phyloP scores from a whole-genome alignment of 2,888 invertebrate genomes.

The Gryllus longicercus region DNA sequence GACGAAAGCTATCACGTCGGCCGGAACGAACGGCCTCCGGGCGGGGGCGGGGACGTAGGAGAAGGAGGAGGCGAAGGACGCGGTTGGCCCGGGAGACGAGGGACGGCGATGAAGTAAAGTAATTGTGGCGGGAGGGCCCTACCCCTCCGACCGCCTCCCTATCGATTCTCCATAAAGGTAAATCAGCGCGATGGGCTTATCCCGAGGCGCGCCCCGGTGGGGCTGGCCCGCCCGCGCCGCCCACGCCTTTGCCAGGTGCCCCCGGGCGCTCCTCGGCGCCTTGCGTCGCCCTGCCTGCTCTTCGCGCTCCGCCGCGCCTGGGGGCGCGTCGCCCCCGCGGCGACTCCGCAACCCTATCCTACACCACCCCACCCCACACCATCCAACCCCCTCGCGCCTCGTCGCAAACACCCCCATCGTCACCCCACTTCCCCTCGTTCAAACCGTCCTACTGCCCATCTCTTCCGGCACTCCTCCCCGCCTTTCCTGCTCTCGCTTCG shows the following conservation, averaged over 20 bases:
- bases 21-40: not conserved
- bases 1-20: not conserved
- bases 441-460: too few species aligned
- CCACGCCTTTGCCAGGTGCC: not conserved
- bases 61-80: not conserved
- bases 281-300: not conserved
- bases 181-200: slow-evolving; percentile 17
- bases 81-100: not conserved
- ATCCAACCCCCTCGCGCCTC: too few species aligned
- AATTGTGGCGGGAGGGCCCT: not conserved
- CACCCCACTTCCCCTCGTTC: too few species aligned
- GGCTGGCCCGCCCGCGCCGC: not conserved
- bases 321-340: not conserved
- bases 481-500: too few species aligned
- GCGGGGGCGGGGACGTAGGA: not conserved
- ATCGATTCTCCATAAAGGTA: slow-evolving; percentile 17
- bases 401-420: too few species aligned
- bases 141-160: not conserved
- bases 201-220: not conserved
- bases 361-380: too few species aligned
- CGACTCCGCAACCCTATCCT: not conserved
- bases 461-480: too few species aligned
- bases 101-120: slow-evolving; percentile 6
- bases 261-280: not conserved
- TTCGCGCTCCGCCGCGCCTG: not conserved